Evolutionary conservation across 2,888 invertebrate species (phyloP).

Genomic region (Busseola fusca): DNA sequence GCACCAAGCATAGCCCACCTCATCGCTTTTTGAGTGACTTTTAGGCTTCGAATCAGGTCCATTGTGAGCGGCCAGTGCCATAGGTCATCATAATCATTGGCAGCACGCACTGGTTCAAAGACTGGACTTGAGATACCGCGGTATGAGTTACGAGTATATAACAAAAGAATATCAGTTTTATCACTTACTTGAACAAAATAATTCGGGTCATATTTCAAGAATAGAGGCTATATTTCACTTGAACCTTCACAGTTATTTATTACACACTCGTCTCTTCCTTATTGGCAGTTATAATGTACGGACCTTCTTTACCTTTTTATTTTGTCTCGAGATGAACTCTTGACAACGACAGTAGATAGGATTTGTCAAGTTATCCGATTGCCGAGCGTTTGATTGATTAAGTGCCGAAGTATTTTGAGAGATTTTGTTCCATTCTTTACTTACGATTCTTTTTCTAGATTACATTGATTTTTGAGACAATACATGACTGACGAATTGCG

Average conservation of each 20-base stretch:
- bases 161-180: neutral
- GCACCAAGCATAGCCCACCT: too few species aligned
- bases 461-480: slow-evolving; percentile 33
- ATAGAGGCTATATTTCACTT: neutral
- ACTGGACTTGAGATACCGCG: neutral
- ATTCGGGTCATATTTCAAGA: slow-evolving; percentile 5
- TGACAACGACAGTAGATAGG: slow-evolving; percentile 56
- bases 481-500: slow-evolving; percentile 24
- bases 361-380: slow-evolving; percentile 62
- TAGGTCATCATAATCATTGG: too few species aligned
- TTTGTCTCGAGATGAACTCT: slow-evolving; percentile 32
- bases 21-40: too few species aligned
- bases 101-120: neutral
- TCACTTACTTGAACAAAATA: neutral
- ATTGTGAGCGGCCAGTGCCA: neutral
- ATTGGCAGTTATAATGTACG: slow-evolving; percentile 17
- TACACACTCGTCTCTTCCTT: slow-evolving; percentile 14
- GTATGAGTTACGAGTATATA: neutral
- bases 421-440: slow-evolving; percentile 40
- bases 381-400: slow-evolving; percentile 61
- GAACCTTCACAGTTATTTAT: slow-evolving; percentile 1
- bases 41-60: too few species aligned
- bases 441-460: slow-evolving; percentile 24
- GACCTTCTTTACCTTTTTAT: slow-evolving; percentile 39
- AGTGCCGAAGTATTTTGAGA: slow-evolving; percentile 49